Conservation (phyloP, 2,797 vertebrate genomes). For the Sciurus vulgaris region DNA sequence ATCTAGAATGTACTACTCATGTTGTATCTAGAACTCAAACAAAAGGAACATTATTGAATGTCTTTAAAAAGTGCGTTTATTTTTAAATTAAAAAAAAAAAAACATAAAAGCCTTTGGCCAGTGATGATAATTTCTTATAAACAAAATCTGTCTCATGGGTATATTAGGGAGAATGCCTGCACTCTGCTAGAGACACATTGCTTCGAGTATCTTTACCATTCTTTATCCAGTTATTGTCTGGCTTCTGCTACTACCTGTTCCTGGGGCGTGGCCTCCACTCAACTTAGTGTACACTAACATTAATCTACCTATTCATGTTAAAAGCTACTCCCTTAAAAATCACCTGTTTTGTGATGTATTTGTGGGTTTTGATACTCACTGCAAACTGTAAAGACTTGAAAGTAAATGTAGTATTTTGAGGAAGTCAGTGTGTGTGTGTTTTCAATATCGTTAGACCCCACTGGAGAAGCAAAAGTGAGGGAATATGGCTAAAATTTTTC, state of each 20-base stretch:
- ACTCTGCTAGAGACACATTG: neutral
- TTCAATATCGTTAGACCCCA: neutral
- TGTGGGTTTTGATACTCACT: neutral
- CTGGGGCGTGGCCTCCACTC: neutral
- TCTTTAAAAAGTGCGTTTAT: neutral
- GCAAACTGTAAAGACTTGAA: neutral
- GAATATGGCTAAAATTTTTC: neutral
- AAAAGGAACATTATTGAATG: neutral
- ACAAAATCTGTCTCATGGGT: neutral
- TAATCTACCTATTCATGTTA: neutral
- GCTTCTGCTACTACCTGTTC: neutral
- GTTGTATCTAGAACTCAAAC: neutral
- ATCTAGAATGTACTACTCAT: neutral
- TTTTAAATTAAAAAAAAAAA: slow-evolving; percentile 25
- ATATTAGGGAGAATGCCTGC: neutral
- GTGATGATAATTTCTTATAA: neutral
- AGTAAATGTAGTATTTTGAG: slow-evolving; percentile 4
- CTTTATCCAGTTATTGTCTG: neutral
- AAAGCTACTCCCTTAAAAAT: neutral
- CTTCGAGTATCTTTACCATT: neutral
- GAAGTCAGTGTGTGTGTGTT: neutral
- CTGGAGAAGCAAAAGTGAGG: slow-evolving; percentile 39
- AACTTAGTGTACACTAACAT: neutral
- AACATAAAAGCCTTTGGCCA: neutral
- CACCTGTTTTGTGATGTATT: neutral